phyloP scores from a whole-genome alignment of 1,140 invertebrate species.

The Vanessa tameamea region DNA sequence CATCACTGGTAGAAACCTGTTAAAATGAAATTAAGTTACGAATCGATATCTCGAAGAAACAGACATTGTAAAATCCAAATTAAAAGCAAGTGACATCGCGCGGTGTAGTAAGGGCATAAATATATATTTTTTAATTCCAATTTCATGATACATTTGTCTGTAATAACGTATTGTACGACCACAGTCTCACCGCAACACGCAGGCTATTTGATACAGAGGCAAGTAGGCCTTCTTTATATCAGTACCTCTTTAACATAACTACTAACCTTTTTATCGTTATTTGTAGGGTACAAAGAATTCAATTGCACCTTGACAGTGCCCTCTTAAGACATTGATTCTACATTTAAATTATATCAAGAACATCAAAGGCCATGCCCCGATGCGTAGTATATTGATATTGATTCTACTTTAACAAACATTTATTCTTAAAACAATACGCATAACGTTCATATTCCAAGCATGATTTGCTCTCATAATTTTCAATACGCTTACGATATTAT shows the following conservation, averaged over 20 bases:
- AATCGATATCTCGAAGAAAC: too few relatives aligned
- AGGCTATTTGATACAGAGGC: constrained; percentile 11
- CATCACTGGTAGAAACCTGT: too few relatives aligned
- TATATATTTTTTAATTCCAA: background rate
- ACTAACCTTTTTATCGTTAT: constrained; percentile 6
- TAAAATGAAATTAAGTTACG: too few relatives aligned
- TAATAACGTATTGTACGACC: constrained; percentile 6
- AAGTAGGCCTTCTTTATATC: constrained; percentile 22
- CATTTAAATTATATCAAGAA: constrained; percentile 32
- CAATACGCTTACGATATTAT: constrained; percentile 12
- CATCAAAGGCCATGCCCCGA: constrained; percentile 29
- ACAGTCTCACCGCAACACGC: constrained; percentile 23
- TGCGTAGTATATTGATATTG: constrained; percentile 18
- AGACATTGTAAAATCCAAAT: too few relatives aligned
- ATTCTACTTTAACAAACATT: constrained; percentile 9
- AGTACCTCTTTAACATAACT: constrained; percentile 4
- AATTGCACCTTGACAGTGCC: background rate
- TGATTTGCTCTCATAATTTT: background rate
- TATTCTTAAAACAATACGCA: constrained; percentile 4
- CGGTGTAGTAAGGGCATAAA: background rate
- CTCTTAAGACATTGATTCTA: constrained; percentile 15
- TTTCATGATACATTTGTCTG: background rate
- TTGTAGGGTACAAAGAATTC: constrained; percentile 11
- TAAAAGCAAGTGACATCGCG: too few relatives aligned
- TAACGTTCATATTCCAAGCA: background rate